These are phyloP conservation scores for Uria lomvia DNA, from an alignment of 2,113 vertebrate genomes.

Conservation along the genomic window DNA sequence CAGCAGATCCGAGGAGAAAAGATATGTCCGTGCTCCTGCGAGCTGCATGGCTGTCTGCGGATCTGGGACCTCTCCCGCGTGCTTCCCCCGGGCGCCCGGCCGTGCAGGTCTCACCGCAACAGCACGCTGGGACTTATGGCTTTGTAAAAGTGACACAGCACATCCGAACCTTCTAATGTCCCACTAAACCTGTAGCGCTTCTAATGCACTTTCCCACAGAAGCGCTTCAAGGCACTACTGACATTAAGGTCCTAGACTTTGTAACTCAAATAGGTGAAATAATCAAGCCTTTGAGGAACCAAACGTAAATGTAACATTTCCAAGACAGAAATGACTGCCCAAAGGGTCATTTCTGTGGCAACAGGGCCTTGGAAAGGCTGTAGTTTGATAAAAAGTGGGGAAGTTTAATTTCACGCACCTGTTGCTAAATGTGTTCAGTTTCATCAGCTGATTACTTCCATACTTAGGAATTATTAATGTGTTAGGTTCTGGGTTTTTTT, in stretches of 20 bases:
- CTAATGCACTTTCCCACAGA: neutral
- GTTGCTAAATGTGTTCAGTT: neutral
- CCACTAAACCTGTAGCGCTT: neutral
- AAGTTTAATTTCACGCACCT: neutral
- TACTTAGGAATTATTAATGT: neutral
- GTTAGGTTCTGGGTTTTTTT: neutral
- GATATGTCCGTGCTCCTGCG: fast-evolving
- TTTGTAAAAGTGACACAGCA: neutral
- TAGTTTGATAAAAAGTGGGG: neutral
- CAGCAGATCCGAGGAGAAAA: neutral
- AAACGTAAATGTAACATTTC: neutral
- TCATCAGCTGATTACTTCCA: neutral
- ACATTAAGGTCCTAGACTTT: neutral
- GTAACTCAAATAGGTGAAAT: neutral
- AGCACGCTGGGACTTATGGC: neutral
- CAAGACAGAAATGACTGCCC: neutral
- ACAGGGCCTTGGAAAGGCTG: neutral
- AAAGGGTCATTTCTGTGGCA: neutral
- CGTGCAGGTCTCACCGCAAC: neutral
- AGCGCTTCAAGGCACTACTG: neutral
- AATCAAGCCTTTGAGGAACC: neutral
- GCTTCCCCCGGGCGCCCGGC: fast-evolving
- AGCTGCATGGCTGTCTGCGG: neutral
- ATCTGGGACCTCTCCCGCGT: fast-evolving
- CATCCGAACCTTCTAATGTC: neutral